These are phyloP conservation scores for Gambusia holbrooki DNA, from an alignment of 2,113 vertebrate species.

Conservation along the genomic window DNA sequence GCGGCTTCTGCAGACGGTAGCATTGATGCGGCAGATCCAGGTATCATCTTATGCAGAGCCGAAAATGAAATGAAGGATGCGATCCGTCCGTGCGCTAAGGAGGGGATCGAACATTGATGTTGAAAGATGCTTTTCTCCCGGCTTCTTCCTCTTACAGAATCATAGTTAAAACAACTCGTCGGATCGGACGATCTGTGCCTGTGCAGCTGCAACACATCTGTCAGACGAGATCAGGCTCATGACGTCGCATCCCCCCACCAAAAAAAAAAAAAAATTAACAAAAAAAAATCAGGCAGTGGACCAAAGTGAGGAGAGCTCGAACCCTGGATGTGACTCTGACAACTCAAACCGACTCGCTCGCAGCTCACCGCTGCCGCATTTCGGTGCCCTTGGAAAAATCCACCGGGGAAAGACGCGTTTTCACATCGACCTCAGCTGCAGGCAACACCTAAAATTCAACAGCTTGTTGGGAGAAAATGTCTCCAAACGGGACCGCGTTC, in stretches of 20 bases:
- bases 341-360: conserved; percentile 27
- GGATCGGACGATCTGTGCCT: conserved; percentile 23
- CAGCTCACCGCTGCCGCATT: conserved; percentile 59
- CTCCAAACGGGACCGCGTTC: not conserved
- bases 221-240: conserved; percentile 63
- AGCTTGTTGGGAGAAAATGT: not conserved
- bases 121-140: not conserved
- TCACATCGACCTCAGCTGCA: conserved; percentile 6
- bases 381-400: conserved; percentile 51
- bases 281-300: conserved; percentile 21
- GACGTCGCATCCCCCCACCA: conserved; percentile 54
- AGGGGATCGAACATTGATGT: conserved; percentile 35
- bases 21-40: conserved; percentile 86
- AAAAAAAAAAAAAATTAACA: too few species aligned
- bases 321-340: conserved; percentile 16
- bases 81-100: conserved; percentile 30
- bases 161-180: not conserved
- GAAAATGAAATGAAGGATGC: conserved; percentile 39
- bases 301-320: conserved; percentile 6
- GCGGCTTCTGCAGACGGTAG: conserved; percentile 92
- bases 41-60: conserved; percentile 75
- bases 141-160: conserved; percentile 5
- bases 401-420: conserved; percentile 2
- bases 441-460: not conserved
- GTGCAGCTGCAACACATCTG: conserved; percentile 60